phyloP scores from a whole-genome alignment of 2,797 vertebrate genomes.

The Macropus fuliginosus region DNA sequence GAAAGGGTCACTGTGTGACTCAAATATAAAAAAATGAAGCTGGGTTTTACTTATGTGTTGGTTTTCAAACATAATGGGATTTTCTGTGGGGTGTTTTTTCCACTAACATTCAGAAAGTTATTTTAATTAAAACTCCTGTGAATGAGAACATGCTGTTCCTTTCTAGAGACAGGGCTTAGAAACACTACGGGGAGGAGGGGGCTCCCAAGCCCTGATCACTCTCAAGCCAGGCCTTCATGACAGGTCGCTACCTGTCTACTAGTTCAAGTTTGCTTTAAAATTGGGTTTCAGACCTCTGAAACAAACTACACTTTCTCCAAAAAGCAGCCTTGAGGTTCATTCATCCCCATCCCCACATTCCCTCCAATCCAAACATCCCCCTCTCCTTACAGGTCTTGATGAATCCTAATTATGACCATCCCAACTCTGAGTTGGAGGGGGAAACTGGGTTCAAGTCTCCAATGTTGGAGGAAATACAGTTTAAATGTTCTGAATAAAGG shows the following conservation, averaged over 20 bases:
- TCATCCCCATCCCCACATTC: slow-evolving; percentile 11
- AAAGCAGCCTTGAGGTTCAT: not conserved
- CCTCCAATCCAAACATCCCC: not conserved
- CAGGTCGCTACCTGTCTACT: not conserved
- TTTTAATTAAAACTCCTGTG: not conserved
- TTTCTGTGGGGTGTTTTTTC: not conserved
- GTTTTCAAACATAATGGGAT: not conserved
- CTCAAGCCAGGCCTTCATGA: not conserved
- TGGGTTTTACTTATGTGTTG: not conserved
- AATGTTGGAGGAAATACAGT: not conserved
- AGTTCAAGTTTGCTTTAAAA: not conserved
- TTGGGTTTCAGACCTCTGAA: not conserved
- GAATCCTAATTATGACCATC: not conserved
- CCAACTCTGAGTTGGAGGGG: not conserved
- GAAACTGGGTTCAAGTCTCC: not conserved
- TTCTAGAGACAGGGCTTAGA: not conserved
- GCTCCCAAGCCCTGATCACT: not conserved
- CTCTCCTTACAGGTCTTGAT: not conserved
- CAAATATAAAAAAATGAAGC: not conserved
- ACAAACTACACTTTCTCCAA: not conserved
- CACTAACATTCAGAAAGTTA: not conserved
- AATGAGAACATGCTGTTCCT: not conserved
- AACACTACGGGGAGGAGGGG: not conserved
- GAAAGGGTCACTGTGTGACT: not conserved
- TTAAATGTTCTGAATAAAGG: not conserved